These are phyloP conservation scores for Mus spretus DNA, from an alignment of 2,797 vertebrate species.

Conservation along the genomic window DNA sequence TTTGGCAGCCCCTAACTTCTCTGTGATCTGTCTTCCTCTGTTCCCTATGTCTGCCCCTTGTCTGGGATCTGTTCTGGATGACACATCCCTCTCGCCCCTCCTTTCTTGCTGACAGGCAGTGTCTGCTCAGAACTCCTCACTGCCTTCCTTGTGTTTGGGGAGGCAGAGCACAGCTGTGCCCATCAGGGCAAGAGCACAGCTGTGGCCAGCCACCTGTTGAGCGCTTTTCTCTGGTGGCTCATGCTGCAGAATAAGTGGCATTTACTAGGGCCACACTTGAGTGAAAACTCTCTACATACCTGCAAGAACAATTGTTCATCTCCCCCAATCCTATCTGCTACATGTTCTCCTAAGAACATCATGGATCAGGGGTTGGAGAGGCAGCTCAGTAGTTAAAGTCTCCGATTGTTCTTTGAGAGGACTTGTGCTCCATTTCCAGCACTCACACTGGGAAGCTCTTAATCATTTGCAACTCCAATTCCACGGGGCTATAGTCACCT, in stretches of 20 bases:
- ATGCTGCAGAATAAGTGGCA: background rate
- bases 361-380: background rate
- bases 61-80: conserved; percentile 18
- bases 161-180: conserved; percentile 63
- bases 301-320: background rate
- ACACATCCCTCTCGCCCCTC: background rate
- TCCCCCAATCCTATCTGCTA: background rate
- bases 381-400: background rate
- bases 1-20: background rate
- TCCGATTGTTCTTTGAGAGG: background rate
- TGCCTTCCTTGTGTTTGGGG: conserved; percentile 49
- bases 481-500: background rate
- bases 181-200: background rate
- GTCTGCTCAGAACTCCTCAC: background rate
- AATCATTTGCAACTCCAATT: background rate
- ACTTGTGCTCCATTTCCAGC: background rate
- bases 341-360: conserved; percentile 27
- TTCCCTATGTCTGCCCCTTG: background rate
- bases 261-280: background rate
- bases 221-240: background rate
- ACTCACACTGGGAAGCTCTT: no score
- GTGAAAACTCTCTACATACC: conserved; percentile 1
- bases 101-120: background rate
- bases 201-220: conserved; percentile 67
- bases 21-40: background rate